phyloP scores from a whole-genome alignment of 2,113 vertebrate genomes.

The Alligator sinensis region DNA sequence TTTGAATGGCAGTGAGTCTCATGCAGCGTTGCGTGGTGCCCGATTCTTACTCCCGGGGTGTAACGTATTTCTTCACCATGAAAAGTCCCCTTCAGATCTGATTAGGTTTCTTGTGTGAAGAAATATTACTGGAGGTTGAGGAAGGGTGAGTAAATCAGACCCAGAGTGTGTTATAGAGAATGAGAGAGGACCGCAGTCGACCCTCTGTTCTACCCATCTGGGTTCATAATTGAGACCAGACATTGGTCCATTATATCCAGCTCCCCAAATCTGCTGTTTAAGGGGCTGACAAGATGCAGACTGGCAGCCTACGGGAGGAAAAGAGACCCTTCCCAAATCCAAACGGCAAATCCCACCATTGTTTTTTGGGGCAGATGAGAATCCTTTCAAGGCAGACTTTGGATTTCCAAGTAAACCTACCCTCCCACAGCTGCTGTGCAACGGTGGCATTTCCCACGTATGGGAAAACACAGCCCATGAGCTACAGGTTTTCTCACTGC shows the following conservation, averaged over 20 bases:
- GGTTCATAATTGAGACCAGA: not conserved
- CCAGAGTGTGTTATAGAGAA: not conserved
- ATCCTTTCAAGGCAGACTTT: not conserved
- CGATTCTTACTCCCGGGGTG: not conserved
- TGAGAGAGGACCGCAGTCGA: not conserved
- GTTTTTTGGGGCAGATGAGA: not conserved
- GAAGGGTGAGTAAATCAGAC: not conserved
- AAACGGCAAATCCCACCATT: fast-evolving
- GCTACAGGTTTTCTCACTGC: not conserved
- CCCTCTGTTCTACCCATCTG: not conserved
- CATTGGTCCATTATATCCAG: fast-evolving
- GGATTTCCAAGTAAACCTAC: not conserved
- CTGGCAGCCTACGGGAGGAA: not conserved
- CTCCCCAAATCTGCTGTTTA: fast-evolving
- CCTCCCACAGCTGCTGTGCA: not conserved
- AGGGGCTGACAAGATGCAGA: not conserved
- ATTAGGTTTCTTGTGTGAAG: not conserved
- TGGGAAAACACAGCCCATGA: not conserved
- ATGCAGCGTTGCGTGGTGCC: not conserved
- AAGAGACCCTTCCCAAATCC: not conserved
- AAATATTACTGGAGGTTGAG: fast-evolving
- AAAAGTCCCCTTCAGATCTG: fast-evolving
- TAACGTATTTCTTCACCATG: not conserved
- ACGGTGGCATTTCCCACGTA: not conserved
- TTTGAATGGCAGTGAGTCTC: not conserved